phyloP scores from a whole-genome alignment of 2,888 invertebrate species.

The Ophion slaviceki region DNA sequence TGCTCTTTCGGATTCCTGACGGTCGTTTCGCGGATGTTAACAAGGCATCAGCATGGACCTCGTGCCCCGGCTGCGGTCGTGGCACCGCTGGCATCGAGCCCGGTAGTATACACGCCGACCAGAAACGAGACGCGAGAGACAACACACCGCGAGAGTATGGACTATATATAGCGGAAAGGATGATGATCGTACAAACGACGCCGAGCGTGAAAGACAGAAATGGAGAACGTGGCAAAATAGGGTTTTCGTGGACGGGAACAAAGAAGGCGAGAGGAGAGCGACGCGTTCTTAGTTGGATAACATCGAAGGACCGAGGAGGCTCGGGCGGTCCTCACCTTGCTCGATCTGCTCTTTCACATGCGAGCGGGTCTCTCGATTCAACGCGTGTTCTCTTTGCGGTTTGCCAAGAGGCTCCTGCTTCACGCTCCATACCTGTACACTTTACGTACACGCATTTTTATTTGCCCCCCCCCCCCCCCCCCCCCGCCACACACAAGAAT shows the following conservation, averaged over 20 bases:
- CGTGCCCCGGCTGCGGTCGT: constrained; percentile 77
- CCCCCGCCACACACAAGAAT: not conserved
- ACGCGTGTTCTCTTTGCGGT: constrained; percentile 67
- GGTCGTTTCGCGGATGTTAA: constrained; percentile 82
- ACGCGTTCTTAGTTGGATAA: constrained; percentile 72
- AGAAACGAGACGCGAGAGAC: constrained; percentile 62
- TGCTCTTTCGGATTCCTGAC: constrained; percentile 81
- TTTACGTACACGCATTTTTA: constrained; percentile 43
- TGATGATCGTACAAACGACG: constrained; percentile 41
- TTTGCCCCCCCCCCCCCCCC: no score
- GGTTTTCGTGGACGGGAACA: constrained; percentile 51
- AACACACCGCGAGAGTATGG: constrained; percentile 45
- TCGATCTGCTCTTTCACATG: constrained; percentile 55
- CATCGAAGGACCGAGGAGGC: constrained; percentile 65
- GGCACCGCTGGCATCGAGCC: constrained; percentile 63
- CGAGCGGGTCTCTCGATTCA: constrained; percentile 57
- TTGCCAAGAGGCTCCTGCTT: constrained; percentile 46
- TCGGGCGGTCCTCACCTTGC: constrained; percentile 67
- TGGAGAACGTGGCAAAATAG: constrained; percentile 69
- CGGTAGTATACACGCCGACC: constrained; percentile 47
- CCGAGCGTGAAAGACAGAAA: constrained; percentile 68
- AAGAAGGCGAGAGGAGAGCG: constrained; percentile 66
- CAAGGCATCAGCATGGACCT: constrained; percentile 82
- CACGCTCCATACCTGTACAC: constrained; percentile 16
- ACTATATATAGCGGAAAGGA: constrained; percentile 26